phyloP scores from a whole-genome alignment of 2,888 invertebrate genomes.

The Drosophila meridionalis region DNA sequence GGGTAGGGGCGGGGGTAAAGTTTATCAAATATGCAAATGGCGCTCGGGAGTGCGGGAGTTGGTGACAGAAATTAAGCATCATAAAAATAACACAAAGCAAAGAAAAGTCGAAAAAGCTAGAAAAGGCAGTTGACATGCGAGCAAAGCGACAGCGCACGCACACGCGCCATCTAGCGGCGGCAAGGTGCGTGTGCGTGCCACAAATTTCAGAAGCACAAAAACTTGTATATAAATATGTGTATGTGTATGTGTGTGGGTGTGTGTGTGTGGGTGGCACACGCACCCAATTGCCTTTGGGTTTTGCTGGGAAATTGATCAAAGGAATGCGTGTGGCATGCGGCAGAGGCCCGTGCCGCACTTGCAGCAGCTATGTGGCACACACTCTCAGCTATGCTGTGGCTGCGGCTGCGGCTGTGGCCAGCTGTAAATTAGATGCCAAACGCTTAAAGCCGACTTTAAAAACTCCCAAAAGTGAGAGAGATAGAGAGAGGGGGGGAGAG shows the following conservation, averaged over 20 bases:
- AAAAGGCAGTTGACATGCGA: conserved; percentile 56
- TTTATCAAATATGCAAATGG: conserved; percentile 72
- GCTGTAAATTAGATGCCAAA: conserved; percentile 21
- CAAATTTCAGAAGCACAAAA: conserved; percentile 42
- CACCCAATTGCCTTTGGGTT: conserved; percentile 44
- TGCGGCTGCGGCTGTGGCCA: conserved; percentile 35
- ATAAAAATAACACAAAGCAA: conserved; percentile 53
- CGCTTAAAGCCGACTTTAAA: conserved; percentile 48
- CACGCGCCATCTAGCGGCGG: conserved; percentile 52
- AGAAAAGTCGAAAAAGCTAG: conserved; percentile 24
- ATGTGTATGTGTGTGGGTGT: neutral
- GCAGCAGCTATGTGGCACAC: conserved; percentile 41
- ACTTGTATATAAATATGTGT: conserved; percentile 24
- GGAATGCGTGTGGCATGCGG: conserved; percentile 57
- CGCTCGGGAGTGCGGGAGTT: conserved; percentile 20
- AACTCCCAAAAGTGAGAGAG: conserved; percentile 2
- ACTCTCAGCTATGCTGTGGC: conserved; percentile 53
- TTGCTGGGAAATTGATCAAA: conserved; percentile 57
- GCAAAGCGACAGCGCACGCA: conserved; percentile 3
- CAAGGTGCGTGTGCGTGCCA: conserved; percentile 42
- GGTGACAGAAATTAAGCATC: conserved; percentile 74
- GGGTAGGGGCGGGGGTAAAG: conserved; percentile 12
- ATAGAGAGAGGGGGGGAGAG: neutral
- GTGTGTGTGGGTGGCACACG: neutral
- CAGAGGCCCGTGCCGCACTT: conserved; percentile 6